These are phyloP conservation scores for Cactoblastis cactorum DNA, from an alignment of 2,888 invertebrate species.

Conservation along the genomic window DNA sequence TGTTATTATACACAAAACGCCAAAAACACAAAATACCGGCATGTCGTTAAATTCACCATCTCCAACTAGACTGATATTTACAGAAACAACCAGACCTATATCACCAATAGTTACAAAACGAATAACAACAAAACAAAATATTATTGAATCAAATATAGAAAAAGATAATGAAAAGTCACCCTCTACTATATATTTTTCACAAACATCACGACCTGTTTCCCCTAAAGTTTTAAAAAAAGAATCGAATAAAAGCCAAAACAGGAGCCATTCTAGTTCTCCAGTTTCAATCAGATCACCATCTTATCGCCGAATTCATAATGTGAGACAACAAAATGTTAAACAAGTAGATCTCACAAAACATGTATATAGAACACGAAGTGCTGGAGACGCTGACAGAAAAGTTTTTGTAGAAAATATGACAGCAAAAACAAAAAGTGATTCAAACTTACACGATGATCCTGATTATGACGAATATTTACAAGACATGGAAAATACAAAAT, in stretches of 20 bases:
- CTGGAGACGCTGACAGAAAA: constrained; percentile 79
- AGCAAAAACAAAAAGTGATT: constrained; percentile 55
- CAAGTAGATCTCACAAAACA: constrained; percentile 56
- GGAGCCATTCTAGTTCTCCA: constrained; percentile 77
- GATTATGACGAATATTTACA: constrained; percentile 84
- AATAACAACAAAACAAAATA: constrained; percentile 29
- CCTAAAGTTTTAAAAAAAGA: constrained; percentile 51
- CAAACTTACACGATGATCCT: constrained; percentile 70
- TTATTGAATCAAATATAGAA: constrained; percentile 23
- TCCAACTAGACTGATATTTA: constrained; percentile 54
- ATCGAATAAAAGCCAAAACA: constrained; percentile 33
- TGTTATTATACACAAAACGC: constrained; percentile 38
- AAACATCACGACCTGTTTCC: constrained; percentile 64
- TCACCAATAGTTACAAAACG: constrained; percentile 47
- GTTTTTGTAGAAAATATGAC: constrained; percentile 26
- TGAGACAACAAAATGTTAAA: constrained; percentile 58
- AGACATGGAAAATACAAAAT: constrained; percentile 82
- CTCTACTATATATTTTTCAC: constrained; percentile 55
- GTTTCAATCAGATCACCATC: constrained; percentile 83
- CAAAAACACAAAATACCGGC: constrained; percentile 22
- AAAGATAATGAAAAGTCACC: constrained; percentile 36
- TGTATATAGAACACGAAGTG: constrained; percentile 81
- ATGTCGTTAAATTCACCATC: constrained; percentile 36
- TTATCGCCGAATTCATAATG: constrained; percentile 81
- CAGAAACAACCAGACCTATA: constrained; percentile 59